Percentiles rank a stretch among this genome's conserved stretches.
phyloP scores from a whole-genome alignment of 2,888 invertebrate species.

The Callyntrura guangdongensis region DNA sequence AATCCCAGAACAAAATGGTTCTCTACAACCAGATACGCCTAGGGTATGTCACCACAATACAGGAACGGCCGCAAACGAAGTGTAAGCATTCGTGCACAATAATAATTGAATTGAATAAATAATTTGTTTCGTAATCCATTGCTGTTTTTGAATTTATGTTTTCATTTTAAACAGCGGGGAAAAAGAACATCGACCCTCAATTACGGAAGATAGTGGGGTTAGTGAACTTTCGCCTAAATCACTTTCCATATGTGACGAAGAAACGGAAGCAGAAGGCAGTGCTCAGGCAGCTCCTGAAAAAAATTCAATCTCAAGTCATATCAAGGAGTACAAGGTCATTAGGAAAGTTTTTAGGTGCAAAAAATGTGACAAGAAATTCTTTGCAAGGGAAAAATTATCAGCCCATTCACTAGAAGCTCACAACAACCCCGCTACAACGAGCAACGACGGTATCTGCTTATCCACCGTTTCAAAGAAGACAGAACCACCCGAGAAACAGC shows the following conservation, averaged over 20 bases:
- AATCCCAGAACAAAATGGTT: background rate
- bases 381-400: background rate
- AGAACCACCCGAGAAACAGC: background rate
- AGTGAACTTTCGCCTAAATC: background rate
- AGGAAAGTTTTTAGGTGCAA: slow-evolving; percentile 24
- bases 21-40: no score
- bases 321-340: background rate
- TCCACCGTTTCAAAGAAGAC: no score
- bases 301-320: background rate
- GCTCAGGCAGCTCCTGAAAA: background rate
- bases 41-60: no score
- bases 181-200: background rate
- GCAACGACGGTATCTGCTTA: no score
- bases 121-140: background rate
- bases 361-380: background rate
- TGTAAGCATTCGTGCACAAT: no score
- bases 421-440: background rate
- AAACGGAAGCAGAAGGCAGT: background rate
- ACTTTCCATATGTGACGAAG: background rate
- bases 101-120: no score
- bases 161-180: background rate
- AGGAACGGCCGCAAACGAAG: no score
- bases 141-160: no score
- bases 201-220: slow-evolving; percentile 1
- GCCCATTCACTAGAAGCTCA: background rate